phyloP scores from a whole-genome alignment of 1,140 invertebrate species.

The Brachionus paranguensis region DNA sequence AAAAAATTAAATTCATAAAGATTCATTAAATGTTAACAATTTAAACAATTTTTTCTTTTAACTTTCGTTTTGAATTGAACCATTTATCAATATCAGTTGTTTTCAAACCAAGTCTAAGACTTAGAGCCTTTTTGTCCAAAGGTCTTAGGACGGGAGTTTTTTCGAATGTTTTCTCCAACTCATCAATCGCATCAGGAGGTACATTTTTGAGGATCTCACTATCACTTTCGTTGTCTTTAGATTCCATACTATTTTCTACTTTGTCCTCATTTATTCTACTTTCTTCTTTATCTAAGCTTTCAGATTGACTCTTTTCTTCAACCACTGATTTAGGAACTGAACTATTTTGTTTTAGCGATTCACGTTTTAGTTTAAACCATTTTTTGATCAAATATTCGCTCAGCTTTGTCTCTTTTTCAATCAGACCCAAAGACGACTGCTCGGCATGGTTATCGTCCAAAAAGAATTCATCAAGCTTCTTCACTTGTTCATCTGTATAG shows the following conservation, averaged over 20 bases:
- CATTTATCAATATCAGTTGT: not conserved
- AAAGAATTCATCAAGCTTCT: not conserved
- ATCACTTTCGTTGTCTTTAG: not conserved
- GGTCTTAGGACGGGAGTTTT: not conserved
- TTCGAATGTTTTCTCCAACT: slow-evolving; percentile 12
- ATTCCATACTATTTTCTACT: not conserved
- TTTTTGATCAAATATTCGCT: slow-evolving; percentile 5
- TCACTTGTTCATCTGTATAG: not conserved
- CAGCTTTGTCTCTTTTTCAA: not conserved
- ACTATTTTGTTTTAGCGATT: not conserved
- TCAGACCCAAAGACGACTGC: not conserved
- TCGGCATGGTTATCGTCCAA: not conserved
- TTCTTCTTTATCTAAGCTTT: not conserved
- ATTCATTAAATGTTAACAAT: not conserved
- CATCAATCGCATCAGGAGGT: not conserved
- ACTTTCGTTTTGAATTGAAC: slow-evolving; percentile 32
- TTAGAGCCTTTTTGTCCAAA: not conserved
- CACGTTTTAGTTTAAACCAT: slow-evolving; percentile 11
- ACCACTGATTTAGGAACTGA: not conserved
- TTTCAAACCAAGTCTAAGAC: slow-evolving; percentile 19
- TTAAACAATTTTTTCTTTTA: not conserved
- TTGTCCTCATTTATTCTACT: not conserved
- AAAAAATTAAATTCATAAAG: not conserved
- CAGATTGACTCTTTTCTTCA: not conserved
- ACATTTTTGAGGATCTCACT: not conserved